Base-by-base conservation (phyloP, 2,888 invertebrate genomes). In the Lissocephala sabroskyi region DNA sequence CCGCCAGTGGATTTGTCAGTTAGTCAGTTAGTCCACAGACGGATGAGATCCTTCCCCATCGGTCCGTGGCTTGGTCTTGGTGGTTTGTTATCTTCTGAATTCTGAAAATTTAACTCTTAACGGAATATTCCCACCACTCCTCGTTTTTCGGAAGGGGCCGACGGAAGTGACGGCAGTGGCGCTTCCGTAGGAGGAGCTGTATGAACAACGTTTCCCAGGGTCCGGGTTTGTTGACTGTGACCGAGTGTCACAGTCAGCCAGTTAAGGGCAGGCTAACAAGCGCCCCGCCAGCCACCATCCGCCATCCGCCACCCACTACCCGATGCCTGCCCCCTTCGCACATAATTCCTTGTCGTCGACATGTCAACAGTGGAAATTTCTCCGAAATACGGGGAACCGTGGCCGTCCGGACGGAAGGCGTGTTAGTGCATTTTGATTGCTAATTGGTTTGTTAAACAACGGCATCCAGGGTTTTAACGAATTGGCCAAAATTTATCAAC, bases 401-500 rank as follows among this genome's bases (percentile, higher is more conserved):
- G 16, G 37, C 3, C 10, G 37, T 10, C 3, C n/a, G 18, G 19
- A 18, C 2, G 11, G 30, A 30, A 48, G 53, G 52, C 52, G 77
- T 79, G 79, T 80, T 81, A 77, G 79, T 80, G 81, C 76, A 77
- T 79, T 79, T 80, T 81, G 82, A 81, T 82, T 81, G 80, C 81
- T 82, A 81, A 81, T 81, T 81, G 80, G 75, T 77, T 77, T 76
- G 79, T 68, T 74, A 81, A 80, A 80, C 79, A 79, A 78, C 80
- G 73, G 66, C 65, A 65, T 63, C 59, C 65, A 64, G 74, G 63
- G 47, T 68, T 79, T 80, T 74, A 81, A 81, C 65, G 71, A 74
- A 80, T 71, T 77, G 64, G 62, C 65, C 74, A 63, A 68, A 67
- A 66, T 76, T 59, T 62, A 59, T 59, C 73, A 71, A 56, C 57